Evolutionary conservation across 2,113 vertebrate species (phyloP).

Genomic region (Polyodon spathula): DNA sequence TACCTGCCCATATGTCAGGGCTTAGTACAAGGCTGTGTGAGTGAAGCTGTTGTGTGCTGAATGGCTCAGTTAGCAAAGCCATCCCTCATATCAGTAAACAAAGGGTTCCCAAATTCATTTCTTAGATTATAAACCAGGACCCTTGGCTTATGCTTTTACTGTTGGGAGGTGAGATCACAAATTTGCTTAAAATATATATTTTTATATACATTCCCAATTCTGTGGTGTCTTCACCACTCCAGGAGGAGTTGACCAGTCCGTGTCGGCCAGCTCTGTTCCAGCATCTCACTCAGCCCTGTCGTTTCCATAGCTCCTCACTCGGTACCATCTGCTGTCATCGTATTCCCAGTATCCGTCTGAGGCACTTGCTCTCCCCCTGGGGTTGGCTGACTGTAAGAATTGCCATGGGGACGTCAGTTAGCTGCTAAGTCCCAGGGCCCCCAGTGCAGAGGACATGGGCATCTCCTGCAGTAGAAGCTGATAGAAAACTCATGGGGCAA

Average conservation of each 20-base stretch:
- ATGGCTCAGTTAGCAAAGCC: constrained; percentile 14
- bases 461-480: constrained; percentile 50
- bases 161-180: too few species aligned
- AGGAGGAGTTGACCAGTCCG: too few species aligned
- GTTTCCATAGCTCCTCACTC: constrained; percentile 13
- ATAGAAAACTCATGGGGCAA: constrained; percentile 50
- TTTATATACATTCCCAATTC: too few species aligned
- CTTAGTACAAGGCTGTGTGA: neutral
- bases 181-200: too few species aligned
- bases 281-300: too few species aligned
- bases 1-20: constrained; percentile 1
- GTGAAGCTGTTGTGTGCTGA: neutral
- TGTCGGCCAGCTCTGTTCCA: too few species aligned
- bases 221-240: too few species aligned
- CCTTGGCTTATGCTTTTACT: too few species aligned
- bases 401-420: constrained; percentile 51
- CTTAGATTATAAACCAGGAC: too few species aligned
- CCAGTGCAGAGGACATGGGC: constrained; percentile 47
- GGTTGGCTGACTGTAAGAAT: constrained; percentile 50
- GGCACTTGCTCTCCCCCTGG: constrained; percentile 50
- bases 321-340: constrained; percentile 58
- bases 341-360: constrained; percentile 50
- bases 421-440: constrained; percentile 59
- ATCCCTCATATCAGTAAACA: too few species aligned
- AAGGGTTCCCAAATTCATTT: too few species aligned